Evolutionary conservation across 2,888 invertebrate species (phyloP).

Genomic region (Chymomyza fuscimana): DNA sequence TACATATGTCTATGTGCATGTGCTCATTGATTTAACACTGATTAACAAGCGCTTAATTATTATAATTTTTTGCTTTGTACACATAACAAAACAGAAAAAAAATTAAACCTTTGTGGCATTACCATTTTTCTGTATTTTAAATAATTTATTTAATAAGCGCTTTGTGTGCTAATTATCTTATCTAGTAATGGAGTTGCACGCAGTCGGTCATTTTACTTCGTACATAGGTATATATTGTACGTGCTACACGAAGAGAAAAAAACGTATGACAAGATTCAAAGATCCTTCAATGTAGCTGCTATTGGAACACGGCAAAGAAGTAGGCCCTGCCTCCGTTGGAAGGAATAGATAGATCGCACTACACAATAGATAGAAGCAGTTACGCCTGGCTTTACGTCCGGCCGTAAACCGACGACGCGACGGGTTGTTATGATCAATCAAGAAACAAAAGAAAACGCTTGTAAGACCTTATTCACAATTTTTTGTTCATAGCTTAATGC

Average conservation of each 20-base stretch:
- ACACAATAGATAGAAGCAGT: too few species aligned
- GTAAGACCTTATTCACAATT: too few species aligned
- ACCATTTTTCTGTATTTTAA: conserved; percentile 11
- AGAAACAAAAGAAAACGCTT: too few species aligned
- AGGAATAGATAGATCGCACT: too few species aligned
- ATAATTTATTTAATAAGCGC: conserved; percentile 52
- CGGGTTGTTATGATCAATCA: too few species aligned
- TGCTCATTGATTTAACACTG: conserved; percentile 63
- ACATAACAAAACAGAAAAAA: conserved; percentile 11
- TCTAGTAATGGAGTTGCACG: background rate
- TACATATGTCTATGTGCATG: background rate
- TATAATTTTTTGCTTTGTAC: conserved; percentile 43
- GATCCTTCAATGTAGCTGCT: too few species aligned
- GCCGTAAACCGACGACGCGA: too few species aligned
- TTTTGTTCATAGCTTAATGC: too few species aligned
- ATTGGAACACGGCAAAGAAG: too few species aligned
- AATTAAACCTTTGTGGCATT: conserved; percentile 4
- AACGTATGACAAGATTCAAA: too few species aligned
- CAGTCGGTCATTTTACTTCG: background rate
- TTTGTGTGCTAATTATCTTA: conserved; percentile 64
- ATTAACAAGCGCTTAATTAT: conserved; percentile 66
- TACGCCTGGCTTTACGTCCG: too few species aligned
- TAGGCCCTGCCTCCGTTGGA: too few species aligned
- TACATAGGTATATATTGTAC: background rate
- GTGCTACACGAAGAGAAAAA: background rate